Conservation (phyloP, 2,113 vertebrate species). For the Brachyistius frenatus region DNA sequence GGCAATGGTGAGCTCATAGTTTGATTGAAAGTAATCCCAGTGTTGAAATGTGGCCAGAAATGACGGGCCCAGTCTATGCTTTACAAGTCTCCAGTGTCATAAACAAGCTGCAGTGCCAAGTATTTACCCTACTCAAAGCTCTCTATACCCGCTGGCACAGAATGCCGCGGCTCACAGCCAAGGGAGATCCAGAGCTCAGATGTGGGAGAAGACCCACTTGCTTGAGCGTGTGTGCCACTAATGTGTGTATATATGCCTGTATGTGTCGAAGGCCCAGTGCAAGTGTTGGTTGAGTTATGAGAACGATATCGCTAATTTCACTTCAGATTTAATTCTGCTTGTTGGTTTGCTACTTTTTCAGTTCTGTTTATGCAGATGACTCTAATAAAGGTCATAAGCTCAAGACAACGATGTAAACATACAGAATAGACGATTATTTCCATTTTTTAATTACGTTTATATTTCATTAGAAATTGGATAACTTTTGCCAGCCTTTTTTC, state of each 20-base stretch:
- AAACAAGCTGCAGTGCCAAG: slow-evolving; percentile 70
- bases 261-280: neutral
- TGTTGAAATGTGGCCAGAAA: slow-evolving; percentile 37
- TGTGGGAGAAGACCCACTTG: slow-evolving; percentile 45
- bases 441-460: neutral
- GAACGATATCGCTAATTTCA: neutral
- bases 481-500: neutral
- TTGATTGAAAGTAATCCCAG: slow-evolving; percentile 45
- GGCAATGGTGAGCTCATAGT: slow-evolving; percentile 17
- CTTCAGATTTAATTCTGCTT: neutral
- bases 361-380: neutral
- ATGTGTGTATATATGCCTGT: slow-evolving; percentile 2
- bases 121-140: slow-evolving; percentile 52
- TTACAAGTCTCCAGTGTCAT: slow-evolving; percentile 62
- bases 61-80: slow-evolving; percentile 9
- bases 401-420: too few relatives aligned
- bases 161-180: slow-evolving; percentile 18
- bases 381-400: too few relatives aligned
- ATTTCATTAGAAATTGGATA: neutral
- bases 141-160: slow-evolving; percentile 42
- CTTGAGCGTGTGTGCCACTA: neutral
- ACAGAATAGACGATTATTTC: neutral
- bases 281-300: neutral
- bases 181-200: slow-evolving; percentile 44
- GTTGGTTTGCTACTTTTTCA: neutral